A percentile compares a stretch with the other conserved stretches of the same genome.
Evolutionary conservation across 2,113 vertebrate species (phyloP).

Genomic region (Pica pica): DNA sequence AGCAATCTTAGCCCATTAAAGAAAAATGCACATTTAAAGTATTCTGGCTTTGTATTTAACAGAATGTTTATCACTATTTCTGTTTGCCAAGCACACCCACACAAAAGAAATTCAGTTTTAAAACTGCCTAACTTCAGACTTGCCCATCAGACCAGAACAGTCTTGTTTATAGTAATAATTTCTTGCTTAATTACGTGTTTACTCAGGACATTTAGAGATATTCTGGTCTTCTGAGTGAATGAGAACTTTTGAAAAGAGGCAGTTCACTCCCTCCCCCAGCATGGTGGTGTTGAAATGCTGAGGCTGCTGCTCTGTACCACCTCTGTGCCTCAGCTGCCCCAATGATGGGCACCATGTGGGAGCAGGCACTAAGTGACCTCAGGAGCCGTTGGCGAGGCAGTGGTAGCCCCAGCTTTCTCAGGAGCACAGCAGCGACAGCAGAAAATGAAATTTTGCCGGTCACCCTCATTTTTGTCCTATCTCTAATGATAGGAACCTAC

Average conservation of each 20-base stretch:
- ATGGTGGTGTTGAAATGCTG: neutral
- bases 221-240: slow-evolving; percentile 6
- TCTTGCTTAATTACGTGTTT: slow-evolving; percentile 3
- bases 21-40: slow-evolving; percentile 31
- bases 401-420: neutral
- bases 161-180: slow-evolving; percentile 30
- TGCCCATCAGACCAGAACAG: slow-evolving; percentile 23
- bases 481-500: neutral
- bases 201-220: slow-evolving; percentile 4
- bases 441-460: neutral
- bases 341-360: fast-evolving
- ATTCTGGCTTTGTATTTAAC: slow-evolving; percentile 34
- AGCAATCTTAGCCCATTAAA: slow-evolving; percentile 19
- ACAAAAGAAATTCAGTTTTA: slow-evolving; percentile 24
- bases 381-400: neutral
- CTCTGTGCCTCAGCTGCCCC: neutral
- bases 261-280: neutral
- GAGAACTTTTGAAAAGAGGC: neutral
- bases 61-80: slow-evolving; percentile 1
- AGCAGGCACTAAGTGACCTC: neutral
- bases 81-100: slow-evolving; percentile 24
- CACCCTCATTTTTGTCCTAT: neutral
- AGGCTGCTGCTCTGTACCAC: neutral
- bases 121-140: slow-evolving; percentile 17
- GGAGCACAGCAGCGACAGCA: neutral